Evolutionary conservation across 35 echinoderm and acorn worm genomes (phyloP).

Genomic region (Ophioderma brevispina): DNA sequence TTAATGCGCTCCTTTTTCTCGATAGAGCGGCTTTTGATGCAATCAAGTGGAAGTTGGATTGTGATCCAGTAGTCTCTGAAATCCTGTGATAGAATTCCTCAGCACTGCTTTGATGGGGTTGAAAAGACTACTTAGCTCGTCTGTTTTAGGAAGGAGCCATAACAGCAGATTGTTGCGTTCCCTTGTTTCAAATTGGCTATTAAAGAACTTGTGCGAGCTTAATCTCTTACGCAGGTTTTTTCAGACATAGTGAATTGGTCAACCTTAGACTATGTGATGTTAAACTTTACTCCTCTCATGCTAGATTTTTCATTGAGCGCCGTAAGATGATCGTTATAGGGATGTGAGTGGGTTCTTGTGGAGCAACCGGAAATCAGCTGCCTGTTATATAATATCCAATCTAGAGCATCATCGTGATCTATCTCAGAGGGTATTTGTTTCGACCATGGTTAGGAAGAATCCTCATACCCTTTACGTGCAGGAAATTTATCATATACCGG

Average conservation of each 20-base stretch:
- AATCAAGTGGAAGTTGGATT: background rate
- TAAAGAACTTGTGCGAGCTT: background rate
- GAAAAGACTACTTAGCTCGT: background rate
- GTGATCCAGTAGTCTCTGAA: background rate
- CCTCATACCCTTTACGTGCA: background rate
- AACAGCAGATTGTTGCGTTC: background rate
- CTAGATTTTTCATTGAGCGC: background rate
- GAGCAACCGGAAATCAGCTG: background rate
- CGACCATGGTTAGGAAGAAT: background rate
- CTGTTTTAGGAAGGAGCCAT: conserved; percentile 22
- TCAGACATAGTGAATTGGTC: background rate
- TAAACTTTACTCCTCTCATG: background rate
- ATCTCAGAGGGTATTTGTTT: background rate
- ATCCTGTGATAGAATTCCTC: conserved; percentile 2
- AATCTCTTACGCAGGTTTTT: conserved; percentile 12
- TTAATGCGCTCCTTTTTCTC: background rate
- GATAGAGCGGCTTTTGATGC: background rate
- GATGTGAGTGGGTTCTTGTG: conserved; percentile 31
- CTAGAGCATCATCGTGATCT: background rate
- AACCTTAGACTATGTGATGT: conserved; percentile 13
- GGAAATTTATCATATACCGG: conserved; percentile 42
- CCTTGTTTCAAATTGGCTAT: too few relatives aligned
- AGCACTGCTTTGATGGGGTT: background rate
- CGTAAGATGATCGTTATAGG: conserved; percentile 24
- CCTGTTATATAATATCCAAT: background rate